Evolutionary conservation across 2,888 invertebrate genomes (phyloP), one percentile per base, ranked within the genome.

Genomic region (Agonum fuliginosum): DNA sequence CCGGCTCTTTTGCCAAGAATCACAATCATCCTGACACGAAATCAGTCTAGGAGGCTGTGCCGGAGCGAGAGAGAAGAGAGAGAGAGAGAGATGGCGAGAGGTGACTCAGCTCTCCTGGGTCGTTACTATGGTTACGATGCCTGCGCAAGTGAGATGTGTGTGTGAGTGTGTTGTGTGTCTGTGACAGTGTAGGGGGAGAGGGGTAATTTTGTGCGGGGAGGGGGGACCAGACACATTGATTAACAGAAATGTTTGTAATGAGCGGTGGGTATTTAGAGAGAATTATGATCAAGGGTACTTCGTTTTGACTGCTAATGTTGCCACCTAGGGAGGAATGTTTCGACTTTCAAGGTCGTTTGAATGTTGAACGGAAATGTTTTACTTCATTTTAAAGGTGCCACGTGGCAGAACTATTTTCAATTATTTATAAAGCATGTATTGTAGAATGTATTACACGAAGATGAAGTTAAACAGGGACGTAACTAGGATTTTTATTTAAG

Each of bases 221-320:
- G 70, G 46, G 46, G 46, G 12, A 67, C 19, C 70, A 70, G 70
- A 70, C 70, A 27, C 70, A 70, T 70, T 46, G 70, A 70, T 70
- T 70, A 70, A 70, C 70, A 46, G 70, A 46, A 70, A 70, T 70
- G 70, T 70, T 70, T 70, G 43, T 70, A 46, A 70, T 70, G 70
- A 70, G 70, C 24, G 27, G 8, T 14, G 22, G 46, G 46, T 41
- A 41, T 67, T 67, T 37, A 67, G 22, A 67, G 41, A 43, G 67
- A 41, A 37, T 67, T 67, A 67, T 67, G 67, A 67, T 67, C 58
- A 19, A 62, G 58, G 58, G 58, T 62, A 30, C 58, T 62, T 54
- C 19, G 34, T 14, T 27, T 62, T 14, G 58, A 62, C 30, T 46
- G 54, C 12, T 24, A 54, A 24, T 54, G 4, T 10, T 17, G 48